Evolutionary conservation across 2,113 vertebrate species (phyloP).

Genomic region (Campylomormyrus numenius): DNA sequence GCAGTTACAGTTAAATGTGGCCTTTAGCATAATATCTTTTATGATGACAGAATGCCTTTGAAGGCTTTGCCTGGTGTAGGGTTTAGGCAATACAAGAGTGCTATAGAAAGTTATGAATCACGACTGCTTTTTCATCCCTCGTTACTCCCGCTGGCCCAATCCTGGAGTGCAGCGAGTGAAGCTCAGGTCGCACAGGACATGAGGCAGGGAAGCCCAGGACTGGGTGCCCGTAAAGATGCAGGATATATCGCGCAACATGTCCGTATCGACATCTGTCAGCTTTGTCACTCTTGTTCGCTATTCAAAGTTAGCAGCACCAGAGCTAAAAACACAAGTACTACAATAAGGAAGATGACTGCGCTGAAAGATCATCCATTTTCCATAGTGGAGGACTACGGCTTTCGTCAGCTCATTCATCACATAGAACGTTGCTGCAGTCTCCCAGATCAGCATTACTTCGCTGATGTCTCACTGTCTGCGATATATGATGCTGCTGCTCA

Average conservation of each 20-base stretch:
- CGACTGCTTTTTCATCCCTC: background rate
- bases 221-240: background rate
- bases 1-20: background rate
- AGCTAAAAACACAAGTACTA: background rate
- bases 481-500: no score
- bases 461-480: no score
- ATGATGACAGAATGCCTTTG: background rate
- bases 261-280: background rate
- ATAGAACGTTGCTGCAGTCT: background rate
- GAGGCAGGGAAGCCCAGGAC: background rate
- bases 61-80: background rate
- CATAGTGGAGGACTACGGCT: background rate
- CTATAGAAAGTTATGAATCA: background rate
- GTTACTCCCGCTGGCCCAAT: background rate
- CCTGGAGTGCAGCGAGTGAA: background rate
- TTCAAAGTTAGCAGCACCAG: background rate
- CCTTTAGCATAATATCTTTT: background rate
- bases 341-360: background rate
- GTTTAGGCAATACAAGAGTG: background rate
- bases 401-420: background rate
- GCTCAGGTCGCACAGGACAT: background rate
- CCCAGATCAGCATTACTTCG: background rate
- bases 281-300: background rate
- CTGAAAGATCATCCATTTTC: background rate
- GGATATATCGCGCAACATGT: background rate